Conservation (phyloP, 2,113 vertebrate species). For the Paramormyrops kingsleyae region DNA sequence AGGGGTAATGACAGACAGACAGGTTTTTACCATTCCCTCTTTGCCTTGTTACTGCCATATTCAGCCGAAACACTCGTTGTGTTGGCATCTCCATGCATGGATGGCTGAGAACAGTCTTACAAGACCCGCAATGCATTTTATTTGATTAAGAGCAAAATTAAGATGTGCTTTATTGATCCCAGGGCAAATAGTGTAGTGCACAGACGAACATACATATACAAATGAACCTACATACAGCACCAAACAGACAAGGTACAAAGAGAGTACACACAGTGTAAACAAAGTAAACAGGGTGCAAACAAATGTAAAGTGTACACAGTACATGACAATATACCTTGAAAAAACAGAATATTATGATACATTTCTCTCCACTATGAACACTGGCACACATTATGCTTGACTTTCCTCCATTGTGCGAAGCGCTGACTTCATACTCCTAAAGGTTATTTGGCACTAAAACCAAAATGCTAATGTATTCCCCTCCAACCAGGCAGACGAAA, state of each 20-base stretch:
- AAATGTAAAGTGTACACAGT: neutral
- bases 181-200: neutral
- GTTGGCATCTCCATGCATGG: constrained; percentile 2
- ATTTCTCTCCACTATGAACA: neutral
- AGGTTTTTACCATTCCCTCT: neutral
- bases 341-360: neutral
- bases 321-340: neutral
- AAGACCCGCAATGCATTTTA: neutral
- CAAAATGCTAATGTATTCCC: constrained; percentile 4
- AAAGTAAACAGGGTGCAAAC: neutral
- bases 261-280: neutral
- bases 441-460: neutral
- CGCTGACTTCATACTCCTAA: neutral
- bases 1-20: neutral
- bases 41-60: neutral
- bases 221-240: neutral
- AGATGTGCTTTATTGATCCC: neutral
- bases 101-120: neutral
- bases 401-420: neutral
- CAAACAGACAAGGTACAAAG: neutral
- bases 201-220: neutral
- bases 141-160: neutral
- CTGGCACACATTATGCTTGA: neutral
- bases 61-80: neutral
- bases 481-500: neutral